Evolutionary conservation across 2,888 invertebrate species (phyloP).

Genomic region (Microctonus brassicae): DNA sequence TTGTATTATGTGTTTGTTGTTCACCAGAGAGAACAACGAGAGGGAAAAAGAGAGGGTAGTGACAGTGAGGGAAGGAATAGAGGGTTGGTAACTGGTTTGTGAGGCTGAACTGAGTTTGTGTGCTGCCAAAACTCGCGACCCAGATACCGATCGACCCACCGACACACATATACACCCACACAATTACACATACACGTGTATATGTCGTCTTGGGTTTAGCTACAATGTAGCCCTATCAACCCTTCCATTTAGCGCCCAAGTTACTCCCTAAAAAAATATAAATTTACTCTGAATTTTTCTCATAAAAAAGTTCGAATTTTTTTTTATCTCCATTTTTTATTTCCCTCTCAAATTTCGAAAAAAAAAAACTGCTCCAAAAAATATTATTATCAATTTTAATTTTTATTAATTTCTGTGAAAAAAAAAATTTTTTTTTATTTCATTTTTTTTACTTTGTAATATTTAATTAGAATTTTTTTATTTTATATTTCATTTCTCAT

Average conservation of each 20-base stretch:
- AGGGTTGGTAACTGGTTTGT: conserved; percentile 40
- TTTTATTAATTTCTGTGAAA: too few relatives aligned
- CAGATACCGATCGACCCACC: conserved; percentile 70
- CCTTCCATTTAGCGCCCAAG: conserved; percentile 7
- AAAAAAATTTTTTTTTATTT: too few relatives aligned
- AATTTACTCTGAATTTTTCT: neutral
- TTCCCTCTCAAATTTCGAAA: too few relatives aligned
- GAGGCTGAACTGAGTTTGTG: conserved; percentile 36
- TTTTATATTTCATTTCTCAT: too few relatives aligned
- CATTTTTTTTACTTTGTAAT: too few relatives aligned
- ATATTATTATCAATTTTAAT: too few relatives aligned
- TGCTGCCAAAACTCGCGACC: conserved; percentile 70
- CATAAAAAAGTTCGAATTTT: neutral
- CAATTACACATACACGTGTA: neutral
- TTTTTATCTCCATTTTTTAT: neutral
- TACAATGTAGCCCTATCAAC: conserved; percentile 9
- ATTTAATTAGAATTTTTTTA: too few relatives aligned
- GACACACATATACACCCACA: conserved; percentile 50
- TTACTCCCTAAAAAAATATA: neutral
- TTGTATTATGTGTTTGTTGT: conserved; percentile 3
- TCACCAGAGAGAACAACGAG: conserved; percentile 20
- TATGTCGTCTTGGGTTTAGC: neutral
- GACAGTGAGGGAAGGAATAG: conserved; percentile 25
- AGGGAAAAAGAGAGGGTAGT: conserved; percentile 21
- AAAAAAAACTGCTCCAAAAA: too few relatives aligned